Evolutionary conservation across 2,113 vertebrate genomes (phyloP).

Genomic region (Leptobrachium ailaonicum): DNA sequence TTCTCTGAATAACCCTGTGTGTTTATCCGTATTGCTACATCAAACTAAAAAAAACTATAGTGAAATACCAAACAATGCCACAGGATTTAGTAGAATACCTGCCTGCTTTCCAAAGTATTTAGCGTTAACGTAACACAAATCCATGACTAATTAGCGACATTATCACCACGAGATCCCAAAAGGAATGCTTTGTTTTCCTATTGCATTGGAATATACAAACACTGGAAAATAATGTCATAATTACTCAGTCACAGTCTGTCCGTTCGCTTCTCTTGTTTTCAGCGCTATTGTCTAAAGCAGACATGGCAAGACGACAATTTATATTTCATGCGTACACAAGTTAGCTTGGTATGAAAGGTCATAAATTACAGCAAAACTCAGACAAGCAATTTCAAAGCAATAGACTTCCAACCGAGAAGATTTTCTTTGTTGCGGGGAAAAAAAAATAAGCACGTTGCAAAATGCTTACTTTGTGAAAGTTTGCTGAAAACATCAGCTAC

Average conservation of each 20-base stretch:
- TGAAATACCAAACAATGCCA: no score
- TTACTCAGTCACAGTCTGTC: constrained; percentile 8
- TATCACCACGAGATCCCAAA: no score
- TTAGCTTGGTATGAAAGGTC: constrained; percentile 39
- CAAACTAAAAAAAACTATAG: no score
- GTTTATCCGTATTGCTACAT: no score
- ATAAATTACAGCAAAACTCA: constrained; percentile 38
- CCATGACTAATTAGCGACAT: no score
- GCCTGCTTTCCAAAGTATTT: no score
- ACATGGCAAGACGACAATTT: constrained; percentile 12
- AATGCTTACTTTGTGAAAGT: constrained; percentile 25
- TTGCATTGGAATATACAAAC: not conserved
- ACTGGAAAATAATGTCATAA: constrained; percentile 8
- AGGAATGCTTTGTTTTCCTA: not conserved
- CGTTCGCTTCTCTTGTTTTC: no score
- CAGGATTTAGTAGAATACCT: no score
- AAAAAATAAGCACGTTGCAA: constrained; percentile 24
- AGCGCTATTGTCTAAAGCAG: constrained; percentile 1
- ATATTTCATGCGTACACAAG: constrained; percentile 23
- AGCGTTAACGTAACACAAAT: no score
- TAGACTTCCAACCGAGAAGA: constrained; percentile 33
- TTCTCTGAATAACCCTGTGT: no score
- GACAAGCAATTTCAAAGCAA: constrained; percentile 44
- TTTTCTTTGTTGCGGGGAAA: constrained; percentile 10
- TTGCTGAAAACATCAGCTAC: constrained; percentile 6